A percentile compares a stretch with the other conserved stretches of the same genome.
Evolutionary conservation across 2,888 invertebrate genomes (phyloP).

Genomic region (Drosophila diplacantha): DNA sequence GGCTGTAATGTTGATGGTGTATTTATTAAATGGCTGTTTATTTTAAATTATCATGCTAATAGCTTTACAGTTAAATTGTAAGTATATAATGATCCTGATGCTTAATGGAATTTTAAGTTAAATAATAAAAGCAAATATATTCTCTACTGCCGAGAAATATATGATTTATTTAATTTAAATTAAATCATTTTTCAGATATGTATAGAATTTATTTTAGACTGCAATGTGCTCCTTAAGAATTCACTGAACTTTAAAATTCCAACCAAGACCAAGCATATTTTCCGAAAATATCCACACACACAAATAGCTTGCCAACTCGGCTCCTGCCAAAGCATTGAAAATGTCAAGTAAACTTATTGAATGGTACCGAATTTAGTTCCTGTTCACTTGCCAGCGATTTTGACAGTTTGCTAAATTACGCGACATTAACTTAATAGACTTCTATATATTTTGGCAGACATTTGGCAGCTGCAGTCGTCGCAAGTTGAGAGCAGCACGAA

Average conservation of each 20-base stretch:
- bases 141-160: background rate
- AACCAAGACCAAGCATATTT: slow-evolving; percentile 5
- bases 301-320: slow-evolving; percentile 15
- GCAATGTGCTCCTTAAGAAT: background rate
- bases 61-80: background rate
- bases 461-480: slow-evolving; percentile 60
- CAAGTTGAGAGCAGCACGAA: slow-evolving; percentile 25
- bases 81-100: background rate
- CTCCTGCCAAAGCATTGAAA: slow-evolving; percentile 13
- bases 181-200: too few relatives aligned
- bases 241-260: slow-evolving; percentile 1
- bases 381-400: slow-evolving; percentile 63
- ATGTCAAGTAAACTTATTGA: slow-evolving; percentile 55
- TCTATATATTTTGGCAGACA: slow-evolving; percentile 63
- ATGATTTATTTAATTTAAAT: background rate
- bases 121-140: background rate
- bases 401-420: slow-evolving; percentile 72
- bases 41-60: slow-evolving; percentile 2
- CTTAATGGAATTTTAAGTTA: background rate
- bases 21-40: slow-evolving; percentile 2
- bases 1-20: background rate
- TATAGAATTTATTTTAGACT: too few relatives aligned
- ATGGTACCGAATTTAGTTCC: slow-evolving; percentile 52
- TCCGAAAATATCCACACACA: slow-evolving; percentile 8
- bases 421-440: slow-evolving; percentile 72